A percentile compares a stretch with the other conserved stretches of the same genome.
phyloP scores from a whole-genome alignment of 2,113 vertebrate species.

The Dicentrarchus labrax region DNA sequence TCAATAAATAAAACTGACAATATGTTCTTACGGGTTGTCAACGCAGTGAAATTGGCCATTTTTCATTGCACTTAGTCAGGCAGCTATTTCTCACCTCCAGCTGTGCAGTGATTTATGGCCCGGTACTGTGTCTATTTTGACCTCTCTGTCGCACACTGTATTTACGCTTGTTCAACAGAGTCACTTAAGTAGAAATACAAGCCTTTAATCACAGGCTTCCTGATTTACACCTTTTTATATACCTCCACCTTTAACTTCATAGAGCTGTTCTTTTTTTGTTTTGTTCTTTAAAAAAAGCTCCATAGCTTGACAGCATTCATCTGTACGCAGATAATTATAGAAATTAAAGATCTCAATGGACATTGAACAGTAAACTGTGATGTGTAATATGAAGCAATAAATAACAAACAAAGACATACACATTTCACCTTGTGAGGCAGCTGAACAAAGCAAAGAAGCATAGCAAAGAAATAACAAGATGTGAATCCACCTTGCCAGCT shows the following conservation, averaged over 20 bases:
- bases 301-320: background rate
- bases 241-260: background rate
- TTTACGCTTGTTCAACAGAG: slow-evolving; percentile 38
- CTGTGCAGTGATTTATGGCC: slow-evolving; percentile 41
- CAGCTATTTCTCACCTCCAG: slow-evolving; percentile 49
- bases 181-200: slow-evolving; percentile 18
- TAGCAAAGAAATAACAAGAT: no score
- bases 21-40: slow-evolving; percentile 29
- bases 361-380: background rate
- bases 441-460: no score
- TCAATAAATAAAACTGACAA: slow-evolving; percentile 34
- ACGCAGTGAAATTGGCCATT: slow-evolving; percentile 17
- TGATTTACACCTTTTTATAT: background rate
- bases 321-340: background rate
- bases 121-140: slow-evolving; percentile 7
- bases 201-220: slow-evolving; percentile 29
- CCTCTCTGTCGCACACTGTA: slow-evolving; percentile 18
- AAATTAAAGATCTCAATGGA: background rate
- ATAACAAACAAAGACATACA: background rate
- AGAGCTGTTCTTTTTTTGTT: background rate
- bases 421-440: no score
- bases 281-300: background rate
- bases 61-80: slow-evolving; percentile 34
- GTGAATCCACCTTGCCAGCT: no score
- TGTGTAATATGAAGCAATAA: background rate